Evolutionary conservation across 1,140 invertebrate genomes (phyloP).

Genomic region (Episyrphus balteatus): DNA sequence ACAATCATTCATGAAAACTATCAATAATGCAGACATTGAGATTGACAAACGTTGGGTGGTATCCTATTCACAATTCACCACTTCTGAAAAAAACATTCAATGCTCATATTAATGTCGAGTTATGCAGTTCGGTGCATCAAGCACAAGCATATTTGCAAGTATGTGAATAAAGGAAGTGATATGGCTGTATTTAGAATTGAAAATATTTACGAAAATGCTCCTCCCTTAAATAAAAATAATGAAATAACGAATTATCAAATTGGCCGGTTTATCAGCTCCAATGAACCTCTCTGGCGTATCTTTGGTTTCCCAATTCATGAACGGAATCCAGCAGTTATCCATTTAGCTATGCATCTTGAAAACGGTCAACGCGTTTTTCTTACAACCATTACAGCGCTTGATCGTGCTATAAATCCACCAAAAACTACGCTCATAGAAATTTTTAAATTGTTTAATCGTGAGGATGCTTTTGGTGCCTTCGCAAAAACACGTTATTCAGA

Average conservation of each 20-base stretch:
- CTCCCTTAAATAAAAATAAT: slow-evolving; percentile 21
- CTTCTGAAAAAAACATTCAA: slow-evolving; percentile 40
- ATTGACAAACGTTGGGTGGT: slow-evolving; percentile 10
- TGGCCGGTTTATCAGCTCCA: slow-evolving; percentile 36
- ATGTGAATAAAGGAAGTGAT: slow-evolving; percentile 38
- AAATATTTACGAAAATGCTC: slow-evolving; percentile 6
- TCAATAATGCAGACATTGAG: slow-evolving; percentile 4
- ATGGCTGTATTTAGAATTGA: slow-evolving; percentile 27
- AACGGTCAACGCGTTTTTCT: slow-evolving; percentile 33
- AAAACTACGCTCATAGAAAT: slow-evolving; percentile 33
- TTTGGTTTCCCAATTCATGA: slow-evolving; percentile 24
- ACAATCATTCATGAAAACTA: slow-evolving; percentile 4
- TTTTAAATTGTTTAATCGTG: slow-evolving; percentile 30
- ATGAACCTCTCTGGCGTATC: slow-evolving; percentile 36
- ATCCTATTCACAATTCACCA: slow-evolving; percentile 41
- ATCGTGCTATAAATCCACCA: slow-evolving; percentile 18
- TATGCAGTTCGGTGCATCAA: slow-evolving; percentile 42
- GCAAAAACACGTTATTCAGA: slow-evolving; percentile 36
- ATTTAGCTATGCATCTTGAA: slow-evolving; percentile 35
- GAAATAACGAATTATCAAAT: slow-evolving; percentile 26
- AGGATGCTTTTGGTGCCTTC: slow-evolving; percentile 34
- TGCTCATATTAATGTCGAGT: slow-evolving; percentile 41
- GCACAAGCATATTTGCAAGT: slow-evolving; percentile 41
- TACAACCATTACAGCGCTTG: slow-evolving; percentile 17
- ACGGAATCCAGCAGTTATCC: slow-evolving; percentile 26